A percentile compares a stretch with the other conserved stretches of the same genome.
phyloP scores from a whole-genome alignment of 2,113 vertebrate species.

The Siphamia tubifer region DNA sequence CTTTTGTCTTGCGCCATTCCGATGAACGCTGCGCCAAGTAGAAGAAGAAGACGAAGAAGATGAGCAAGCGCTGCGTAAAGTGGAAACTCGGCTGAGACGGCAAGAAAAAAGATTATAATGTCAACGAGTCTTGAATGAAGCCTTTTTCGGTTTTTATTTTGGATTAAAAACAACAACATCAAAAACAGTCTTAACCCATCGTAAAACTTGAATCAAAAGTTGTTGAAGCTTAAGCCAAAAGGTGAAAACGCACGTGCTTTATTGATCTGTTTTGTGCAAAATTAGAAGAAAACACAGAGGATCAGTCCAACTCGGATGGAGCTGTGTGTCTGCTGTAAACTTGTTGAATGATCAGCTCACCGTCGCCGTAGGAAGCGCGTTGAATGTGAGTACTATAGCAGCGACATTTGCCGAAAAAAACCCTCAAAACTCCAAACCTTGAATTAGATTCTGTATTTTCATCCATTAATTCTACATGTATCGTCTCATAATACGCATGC shows the following conservation, averaged over 20 bases:
- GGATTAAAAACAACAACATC: too few species aligned
- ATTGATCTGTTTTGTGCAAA: background rate
- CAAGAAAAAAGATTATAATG: background rate
- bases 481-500: too few species aligned
- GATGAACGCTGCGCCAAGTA: constrained; percentile 34
- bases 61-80: constrained; percentile 54
- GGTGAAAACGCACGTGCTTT: background rate
- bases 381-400: constrained; percentile 51
- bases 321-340: constrained; percentile 23
- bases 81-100: background rate
- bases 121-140: background rate
- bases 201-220: constrained; percentile 53
- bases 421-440: too few species aligned
- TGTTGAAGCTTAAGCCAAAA: constrained; percentile 2
- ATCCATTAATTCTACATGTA: background rate
- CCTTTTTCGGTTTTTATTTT: too few species aligned
- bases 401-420: too few species aligned
- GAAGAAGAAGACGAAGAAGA: too few species aligned
- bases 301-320: background rate
- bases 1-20: constrained; percentile 35
- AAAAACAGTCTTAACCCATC: background rate
- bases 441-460: background rate
- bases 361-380: constrained; percentile 10
- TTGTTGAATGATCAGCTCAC: constrained; percentile 56
- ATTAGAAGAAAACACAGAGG: background rate